phyloP scores from a whole-genome alignment of 92 coral and sea anemone species.

The Parazoanthus darwini region DNA sequence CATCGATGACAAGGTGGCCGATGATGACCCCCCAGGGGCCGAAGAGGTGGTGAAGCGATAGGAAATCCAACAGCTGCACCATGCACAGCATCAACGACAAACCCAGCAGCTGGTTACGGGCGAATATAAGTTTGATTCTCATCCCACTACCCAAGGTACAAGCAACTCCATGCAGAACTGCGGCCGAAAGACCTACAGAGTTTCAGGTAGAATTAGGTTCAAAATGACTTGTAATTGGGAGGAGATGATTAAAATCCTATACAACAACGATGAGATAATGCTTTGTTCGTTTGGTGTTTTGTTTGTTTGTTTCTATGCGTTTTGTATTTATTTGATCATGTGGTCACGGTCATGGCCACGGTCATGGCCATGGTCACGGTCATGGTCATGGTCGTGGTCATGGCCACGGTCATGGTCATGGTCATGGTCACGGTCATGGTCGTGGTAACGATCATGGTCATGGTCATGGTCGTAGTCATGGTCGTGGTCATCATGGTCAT shows the following conservation, averaged over 20 bases:
- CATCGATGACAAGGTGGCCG: slow-evolving; percentile 91
- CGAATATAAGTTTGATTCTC: slow-evolving; percentile 72
- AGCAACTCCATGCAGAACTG: slow-evolving; percentile 72
- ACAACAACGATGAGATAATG: too few relatives aligned
- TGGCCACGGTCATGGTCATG: neutral
- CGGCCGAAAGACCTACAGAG: slow-evolving; percentile 49
- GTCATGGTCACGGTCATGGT: neutral
- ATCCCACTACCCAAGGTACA: slow-evolving; percentile 38
- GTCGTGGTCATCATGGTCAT: neutral
- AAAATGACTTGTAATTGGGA: neutral
- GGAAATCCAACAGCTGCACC: slow-evolving; percentile 81
- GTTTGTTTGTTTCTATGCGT: too few relatives aligned
- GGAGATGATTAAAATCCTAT: too few relatives aligned
- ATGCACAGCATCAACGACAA: slow-evolving; percentile 78
- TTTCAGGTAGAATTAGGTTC: neutral
- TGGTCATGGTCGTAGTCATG: neutral
- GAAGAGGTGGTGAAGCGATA: slow-evolving; percentile 92
- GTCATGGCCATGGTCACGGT: neutral
- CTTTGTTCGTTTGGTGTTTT: too few relatives aligned
- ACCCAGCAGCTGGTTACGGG: slow-evolving; percentile 83
- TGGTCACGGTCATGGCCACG: neutral
- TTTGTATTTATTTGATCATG: too few relatives aligned
- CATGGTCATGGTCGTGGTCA: neutral
- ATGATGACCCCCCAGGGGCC: slow-evolving; percentile 99
- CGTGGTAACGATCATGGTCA: neutral